Percentiles rank a stretch among this genome's conserved stretches.
These are phyloP conservation scores for Nephrocerus scutellatus DNA, from an alignment of 2,888 invertebrate species.

Conservation along the genomic window DNA sequence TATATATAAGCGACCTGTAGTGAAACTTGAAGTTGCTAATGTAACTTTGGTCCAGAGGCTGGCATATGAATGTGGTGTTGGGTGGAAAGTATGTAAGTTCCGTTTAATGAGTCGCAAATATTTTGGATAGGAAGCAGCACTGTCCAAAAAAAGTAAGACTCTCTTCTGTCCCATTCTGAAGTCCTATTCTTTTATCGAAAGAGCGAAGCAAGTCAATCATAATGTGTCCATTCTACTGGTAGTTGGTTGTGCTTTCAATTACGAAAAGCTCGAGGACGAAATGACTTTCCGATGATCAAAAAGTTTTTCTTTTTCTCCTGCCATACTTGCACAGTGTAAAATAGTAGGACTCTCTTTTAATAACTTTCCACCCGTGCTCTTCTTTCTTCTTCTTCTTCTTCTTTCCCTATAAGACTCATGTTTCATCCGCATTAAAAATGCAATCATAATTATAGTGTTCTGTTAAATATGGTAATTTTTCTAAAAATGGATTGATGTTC, in stretches of 20 bases:
- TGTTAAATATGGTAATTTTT: constrained; percentile 9
- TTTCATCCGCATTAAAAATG: constrained; percentile 26
- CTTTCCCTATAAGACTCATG: constrained; percentile 31
- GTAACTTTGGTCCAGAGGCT: constrained; percentile 18
- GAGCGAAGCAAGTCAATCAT: constrained; percentile 21
- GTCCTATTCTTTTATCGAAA: constrained; percentile 14
- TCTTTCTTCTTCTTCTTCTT: constrained; percentile 26
- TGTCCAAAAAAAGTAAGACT: constrained; percentile 15
- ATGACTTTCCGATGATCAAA: too few species aligned
- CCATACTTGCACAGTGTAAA: constrained; percentile 26
- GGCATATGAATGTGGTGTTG: constrained; percentile 17
- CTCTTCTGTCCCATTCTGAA: constrained; percentile 13
- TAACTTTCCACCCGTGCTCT: constrained; percentile 28
- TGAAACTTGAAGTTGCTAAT: constrained; percentile 16
- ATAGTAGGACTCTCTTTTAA: constrained; percentile 29
- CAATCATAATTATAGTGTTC: constrained; percentile 10
- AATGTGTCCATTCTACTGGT: constrained; percentile 20
- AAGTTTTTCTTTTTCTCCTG: constrained; percentile 23
- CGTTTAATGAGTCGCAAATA: constrained; percentile 11
- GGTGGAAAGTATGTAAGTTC: constrained; percentile 9
- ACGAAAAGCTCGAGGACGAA: constrained; percentile 19
- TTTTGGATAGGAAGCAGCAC: constrained; percentile 12
- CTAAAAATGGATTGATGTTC: constrained; percentile 10
- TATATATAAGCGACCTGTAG: constrained; percentile 12
- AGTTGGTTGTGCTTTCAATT: constrained; percentile 13